These are phyloP conservation scores for Drosophila longiperda DNA, from an alignment of 2,888 invertebrate genomes.

Conservation along the genomic window DNA sequence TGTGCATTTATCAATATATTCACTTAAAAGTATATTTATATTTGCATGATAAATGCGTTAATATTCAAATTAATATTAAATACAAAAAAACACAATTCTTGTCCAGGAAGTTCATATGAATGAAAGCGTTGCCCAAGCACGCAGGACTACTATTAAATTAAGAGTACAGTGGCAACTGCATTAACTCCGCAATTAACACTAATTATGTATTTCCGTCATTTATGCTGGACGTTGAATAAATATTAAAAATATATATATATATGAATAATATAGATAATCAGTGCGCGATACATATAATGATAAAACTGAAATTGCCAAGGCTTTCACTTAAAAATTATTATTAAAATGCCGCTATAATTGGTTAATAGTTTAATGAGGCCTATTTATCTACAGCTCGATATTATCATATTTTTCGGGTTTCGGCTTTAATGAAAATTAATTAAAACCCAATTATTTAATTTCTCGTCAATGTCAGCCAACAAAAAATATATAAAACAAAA, in stretches of 20 bases:
- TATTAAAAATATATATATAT: background rate
- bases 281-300: background rate
- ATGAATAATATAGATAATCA: background rate
- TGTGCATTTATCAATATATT: conserved; percentile 44
- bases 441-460: conserved; percentile 3
- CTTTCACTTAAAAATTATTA: background rate
- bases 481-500: background rate
- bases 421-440: conserved; percentile 9
- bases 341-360: background rate
- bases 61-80: conserved; percentile 32
- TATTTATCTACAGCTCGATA: background rate
- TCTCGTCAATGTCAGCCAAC: conserved; percentile 4
- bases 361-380: background rate
- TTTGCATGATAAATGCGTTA: conserved; percentile 50
- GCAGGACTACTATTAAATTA: conserved; percentile 49
- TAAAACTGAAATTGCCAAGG: background rate
- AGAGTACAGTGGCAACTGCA: conserved; percentile 64
- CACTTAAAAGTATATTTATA: conserved; percentile 66
- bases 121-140: conserved; percentile 6
- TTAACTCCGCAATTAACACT: conserved; percentile 77
- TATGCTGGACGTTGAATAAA: conserved; percentile 47
- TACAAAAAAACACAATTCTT: conserved; percentile 5
- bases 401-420: background rate
- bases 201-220: conserved; percentile 68
- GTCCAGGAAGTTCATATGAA: background rate